Percentiles rank a stretch among this genome's conserved stretches.
phyloP scores from a whole-genome alignment of 2,113 vertebrate species.

The Marcusenius ussheri region DNA sequence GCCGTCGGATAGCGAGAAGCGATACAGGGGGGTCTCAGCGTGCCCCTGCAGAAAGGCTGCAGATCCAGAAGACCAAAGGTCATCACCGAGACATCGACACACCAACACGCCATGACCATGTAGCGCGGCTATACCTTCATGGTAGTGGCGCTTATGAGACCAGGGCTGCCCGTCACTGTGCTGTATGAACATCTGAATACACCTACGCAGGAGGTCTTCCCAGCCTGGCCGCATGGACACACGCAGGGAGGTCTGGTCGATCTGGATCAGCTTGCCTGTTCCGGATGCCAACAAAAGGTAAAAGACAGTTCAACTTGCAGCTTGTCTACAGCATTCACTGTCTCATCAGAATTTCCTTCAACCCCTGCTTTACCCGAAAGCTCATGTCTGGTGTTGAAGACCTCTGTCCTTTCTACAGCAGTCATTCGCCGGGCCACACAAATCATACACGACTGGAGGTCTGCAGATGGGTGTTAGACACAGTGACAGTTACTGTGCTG shows the following conservation, averaged over 20 bases:
- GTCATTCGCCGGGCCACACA: slow-evolving; percentile 87
- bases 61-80: slow-evolving; percentile 27
- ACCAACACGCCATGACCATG: slow-evolving; percentile 40
- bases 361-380: slow-evolving; percentile 73
- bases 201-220: slow-evolving; percentile 85
- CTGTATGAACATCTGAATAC: slow-evolving; percentile 91
- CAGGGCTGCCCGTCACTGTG: slow-evolving; percentile 86
- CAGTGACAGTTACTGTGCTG: background rate
- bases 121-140: slow-evolving; percentile 68
- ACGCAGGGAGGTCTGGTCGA: slow-evolving; percentile 75
- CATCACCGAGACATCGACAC: too few relatives aligned
- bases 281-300: slow-evolving; percentile 17
- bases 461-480: slow-evolving; percentile 46
- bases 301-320: background rate
- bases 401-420: slow-evolving; percentile 82
- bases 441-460: slow-evolving; percentile 98
- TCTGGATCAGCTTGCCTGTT: slow-evolving; percentile 89
- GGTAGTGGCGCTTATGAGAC: slow-evolving; percentile 92
- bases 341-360: background rate
- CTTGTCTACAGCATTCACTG: too few relatives aligned
- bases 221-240: slow-evolving; percentile 85
- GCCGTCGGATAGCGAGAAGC: slow-evolving; percentile 90
- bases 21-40: slow-evolving; percentile 85
- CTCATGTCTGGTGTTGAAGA: slow-evolving; percentile 91
- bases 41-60: slow-evolving; percentile 83